Percentiles rank a stretch among this genome's conserved stretches.
Conservation (phyloP, 2,113 vertebrate genomes). For the Falco punctatus region DNA sequence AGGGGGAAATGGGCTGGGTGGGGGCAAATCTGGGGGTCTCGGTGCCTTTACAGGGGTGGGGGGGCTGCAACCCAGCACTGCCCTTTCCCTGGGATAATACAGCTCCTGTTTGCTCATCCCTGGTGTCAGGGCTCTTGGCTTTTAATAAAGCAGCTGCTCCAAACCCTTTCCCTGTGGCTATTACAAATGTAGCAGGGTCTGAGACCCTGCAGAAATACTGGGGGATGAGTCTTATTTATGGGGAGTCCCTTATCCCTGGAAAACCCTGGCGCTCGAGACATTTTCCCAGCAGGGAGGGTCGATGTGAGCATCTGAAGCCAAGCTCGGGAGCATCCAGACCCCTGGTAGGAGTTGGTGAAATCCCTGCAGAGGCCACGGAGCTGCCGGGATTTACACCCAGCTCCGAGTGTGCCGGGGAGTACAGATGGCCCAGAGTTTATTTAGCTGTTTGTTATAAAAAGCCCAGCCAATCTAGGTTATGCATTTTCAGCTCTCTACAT, state of each 20-base stretch:
- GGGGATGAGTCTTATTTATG: rapidly evolving
- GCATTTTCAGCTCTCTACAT: not conserved
- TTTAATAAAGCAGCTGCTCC: not conserved
- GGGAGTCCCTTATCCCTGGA: not conserved
- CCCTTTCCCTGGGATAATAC: not conserved
- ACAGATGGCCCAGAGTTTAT: conserved; percentile 10
- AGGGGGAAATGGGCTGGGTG: rapidly evolving
- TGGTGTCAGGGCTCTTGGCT: not conserved
- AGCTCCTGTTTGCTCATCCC: not conserved
- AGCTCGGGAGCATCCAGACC: not conserved
- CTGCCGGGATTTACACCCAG: not conserved
- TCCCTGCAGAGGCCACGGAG: not conserved
- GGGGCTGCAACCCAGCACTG: not conserved
- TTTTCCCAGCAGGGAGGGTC: rapidly evolving
- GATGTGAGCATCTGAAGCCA: not conserved
- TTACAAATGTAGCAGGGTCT: not conserved
- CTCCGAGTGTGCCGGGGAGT: rapidly evolving
- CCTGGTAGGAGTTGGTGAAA: not conserved
- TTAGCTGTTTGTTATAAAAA: conserved; percentile 8
- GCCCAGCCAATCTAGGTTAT: not conserved
- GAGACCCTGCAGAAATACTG: not conserved
- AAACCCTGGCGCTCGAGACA: not conserved
- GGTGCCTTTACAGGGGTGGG: rapidly evolving
- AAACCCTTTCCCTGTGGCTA: not conserved
- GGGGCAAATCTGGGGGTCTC: not conserved